Percentiles rank a stretch among this genome's conserved stretches.
These are phyloP conservation scores for Lithophane socia DNA, from an alignment of 2,888 invertebrate species.

Conservation along the genomic window DNA sequence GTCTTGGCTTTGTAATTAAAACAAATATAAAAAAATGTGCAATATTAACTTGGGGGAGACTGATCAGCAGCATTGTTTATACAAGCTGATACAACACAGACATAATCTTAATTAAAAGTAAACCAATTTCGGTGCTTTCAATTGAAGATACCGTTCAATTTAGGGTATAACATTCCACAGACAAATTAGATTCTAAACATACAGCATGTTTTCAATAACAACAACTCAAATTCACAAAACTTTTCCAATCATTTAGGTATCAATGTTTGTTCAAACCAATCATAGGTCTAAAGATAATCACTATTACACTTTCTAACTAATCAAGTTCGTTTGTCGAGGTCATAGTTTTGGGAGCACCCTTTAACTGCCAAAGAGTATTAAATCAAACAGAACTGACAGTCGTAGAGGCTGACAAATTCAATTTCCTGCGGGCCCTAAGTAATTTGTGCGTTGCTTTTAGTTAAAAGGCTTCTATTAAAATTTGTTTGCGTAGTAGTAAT, in stretches of 20 bases:
- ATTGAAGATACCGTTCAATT: neutral
- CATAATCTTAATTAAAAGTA: conserved; percentile 34
- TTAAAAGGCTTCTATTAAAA: conserved; percentile 55
- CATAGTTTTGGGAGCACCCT: conserved; percentile 43
- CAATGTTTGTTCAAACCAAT: conserved; percentile 16
- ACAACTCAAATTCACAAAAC: conserved; percentile 8
- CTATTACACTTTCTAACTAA: conserved; percentile 28
- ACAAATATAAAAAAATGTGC: conserved; percentile 42
- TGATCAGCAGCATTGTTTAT: conserved; percentile 24
- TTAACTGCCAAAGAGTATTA: conserved; percentile 54
- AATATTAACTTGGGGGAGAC: conserved; percentile 16
- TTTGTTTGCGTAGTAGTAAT: conserved; percentile 29
- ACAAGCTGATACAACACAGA: conserved; percentile 16
- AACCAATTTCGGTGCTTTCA: neutral
- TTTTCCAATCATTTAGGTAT: conserved; percentile 15
- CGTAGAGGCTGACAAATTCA: conserved; percentile 62
- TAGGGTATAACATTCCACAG: neutral
- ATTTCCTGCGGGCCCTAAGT: conserved; percentile 53
- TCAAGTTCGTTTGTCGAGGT: conserved; percentile 46
- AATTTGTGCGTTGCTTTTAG: conserved; percentile 57
- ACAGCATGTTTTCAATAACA: conserved; percentile 18
- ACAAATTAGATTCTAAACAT: conserved; percentile 2
- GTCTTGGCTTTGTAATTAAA: conserved; percentile 47
- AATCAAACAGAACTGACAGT: conserved; percentile 59
- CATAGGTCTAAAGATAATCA: conserved; percentile 21